phyloP scores from a whole-genome alignment of 30 jellyfish, hydroid and myxozoan genomes.

The Pelagia noctiluca region DNA sequence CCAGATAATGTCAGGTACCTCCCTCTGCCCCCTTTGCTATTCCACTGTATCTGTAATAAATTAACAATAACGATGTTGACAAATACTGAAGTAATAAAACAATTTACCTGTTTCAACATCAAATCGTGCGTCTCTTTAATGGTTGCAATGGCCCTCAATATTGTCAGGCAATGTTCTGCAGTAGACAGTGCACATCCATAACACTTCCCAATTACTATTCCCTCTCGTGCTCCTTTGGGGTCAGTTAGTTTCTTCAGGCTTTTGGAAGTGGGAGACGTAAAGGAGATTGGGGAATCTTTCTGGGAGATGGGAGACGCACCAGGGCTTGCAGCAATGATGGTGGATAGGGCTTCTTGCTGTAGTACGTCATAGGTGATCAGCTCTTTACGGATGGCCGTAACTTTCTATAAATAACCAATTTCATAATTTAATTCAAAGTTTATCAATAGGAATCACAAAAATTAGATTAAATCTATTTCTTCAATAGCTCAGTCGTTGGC shows the following conservation, averaged over 20 bases:
- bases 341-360: conserved; percentile 76
- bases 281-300: conserved; percentile 8
- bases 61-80: no score
- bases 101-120: conserved; percentile 77
- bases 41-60: no score
- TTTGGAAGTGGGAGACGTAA: not conserved
- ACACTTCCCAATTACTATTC: conserved; percentile 71
- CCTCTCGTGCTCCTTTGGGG: conserved; percentile 37
- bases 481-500: no score
- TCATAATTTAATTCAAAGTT: no score
- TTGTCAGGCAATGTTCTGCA: conserved; percentile 84
- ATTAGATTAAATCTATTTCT: no score
- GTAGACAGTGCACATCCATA: conserved; percentile 91
- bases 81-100: not conserved
- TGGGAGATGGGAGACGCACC: conserved; percentile 65
- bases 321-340: conserved; percentile 83
- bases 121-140: conserved; percentile 66
- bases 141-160: conserved; percentile 86
- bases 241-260: not conserved
- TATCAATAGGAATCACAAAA: no score
- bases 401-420: no score
- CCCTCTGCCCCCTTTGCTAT: no score
- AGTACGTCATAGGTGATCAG: conserved; percentile 75
- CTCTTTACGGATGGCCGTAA: conserved; percentile 90
- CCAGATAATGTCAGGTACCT: no score